A percentile compares a stretch with the other conserved stretches of the same genome.
These are phyloP conservation scores for Zaprionus lachaisei DNA, from an alignment of 1,140 invertebrate genomes.

Conservation along the genomic window DNA sequence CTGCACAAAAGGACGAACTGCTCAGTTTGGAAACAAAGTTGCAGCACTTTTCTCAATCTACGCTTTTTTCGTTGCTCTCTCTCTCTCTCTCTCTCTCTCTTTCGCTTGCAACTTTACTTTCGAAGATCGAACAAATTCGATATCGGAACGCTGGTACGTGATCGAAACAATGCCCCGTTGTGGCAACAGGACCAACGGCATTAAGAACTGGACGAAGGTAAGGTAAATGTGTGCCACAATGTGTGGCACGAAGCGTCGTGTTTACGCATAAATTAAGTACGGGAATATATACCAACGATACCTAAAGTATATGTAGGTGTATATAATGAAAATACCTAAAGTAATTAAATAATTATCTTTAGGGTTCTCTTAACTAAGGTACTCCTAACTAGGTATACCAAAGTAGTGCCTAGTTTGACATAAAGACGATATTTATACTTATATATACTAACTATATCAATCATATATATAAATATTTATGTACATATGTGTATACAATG, in stretches of 20 bases:
- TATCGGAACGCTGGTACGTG: slow-evolving; percentile 67
- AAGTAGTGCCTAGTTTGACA: no score
- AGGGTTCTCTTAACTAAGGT: no score
- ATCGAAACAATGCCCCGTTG: slow-evolving; percentile 66
- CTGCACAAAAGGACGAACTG: slow-evolving; percentile 40
- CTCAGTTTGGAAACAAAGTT: slow-evolving; percentile 77
- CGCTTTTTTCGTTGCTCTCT: background rate
- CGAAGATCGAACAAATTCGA: slow-evolving; percentile 77
- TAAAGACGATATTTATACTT: no score
- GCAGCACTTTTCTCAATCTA: slow-evolving; percentile 29
- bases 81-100: background rate
- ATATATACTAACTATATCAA: no score
- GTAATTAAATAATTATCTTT: background rate
- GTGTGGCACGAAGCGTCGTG: slow-evolving; percentile 44
- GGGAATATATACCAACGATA: slow-evolving; percentile 26
- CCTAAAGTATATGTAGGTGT: background rate
- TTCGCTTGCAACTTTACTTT: slow-evolving; percentile 1
- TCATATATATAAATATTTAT: no score
- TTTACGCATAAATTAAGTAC: slow-evolving; percentile 72
- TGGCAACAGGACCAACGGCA: slow-evolving; percentile 53
- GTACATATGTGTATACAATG: no score
- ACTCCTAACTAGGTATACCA: no score
- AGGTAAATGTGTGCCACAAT: slow-evolving; percentile 55
- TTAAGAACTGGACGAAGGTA: background rate
- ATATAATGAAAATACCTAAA: background rate